Evolutionary conservation across 2,888 invertebrate species (phyloP).

Genomic region (Trileptium ribeirensis): DNA sequence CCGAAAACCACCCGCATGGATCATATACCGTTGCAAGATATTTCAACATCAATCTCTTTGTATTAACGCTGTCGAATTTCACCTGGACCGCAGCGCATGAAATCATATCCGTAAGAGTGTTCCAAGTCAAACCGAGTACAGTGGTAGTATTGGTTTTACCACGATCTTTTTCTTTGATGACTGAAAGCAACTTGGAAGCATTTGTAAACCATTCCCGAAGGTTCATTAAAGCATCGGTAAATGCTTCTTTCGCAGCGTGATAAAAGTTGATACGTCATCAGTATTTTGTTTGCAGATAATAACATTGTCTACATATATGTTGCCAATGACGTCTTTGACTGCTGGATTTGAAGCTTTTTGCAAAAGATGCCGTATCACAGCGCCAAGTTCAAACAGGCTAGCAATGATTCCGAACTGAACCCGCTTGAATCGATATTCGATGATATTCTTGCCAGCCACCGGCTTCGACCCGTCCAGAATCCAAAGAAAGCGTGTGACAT

Average conservation of each 20-base stretch:
- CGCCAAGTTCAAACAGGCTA: conserved; percentile 31
- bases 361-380: conserved; percentile 27
- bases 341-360: not conserved
- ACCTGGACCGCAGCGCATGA: not conserved
- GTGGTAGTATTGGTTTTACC: not conserved
- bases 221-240: conserved; percentile 2
- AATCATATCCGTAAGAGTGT: not conserved
- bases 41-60: not conserved
- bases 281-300: not conserved
- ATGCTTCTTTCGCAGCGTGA: not conserved
- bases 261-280: not conserved
- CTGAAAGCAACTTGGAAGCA: not conserved
- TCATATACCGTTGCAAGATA: not conserved
- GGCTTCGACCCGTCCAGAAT: not conserved
- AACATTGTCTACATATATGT: conserved; percentile 7
- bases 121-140: not conserved
- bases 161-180: not conserved
- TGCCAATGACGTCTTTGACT: not conserved
- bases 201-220: not conserved
- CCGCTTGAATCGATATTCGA: conserved; percentile 29
- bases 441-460: conserved; percentile 28
- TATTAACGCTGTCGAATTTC: not conserved
- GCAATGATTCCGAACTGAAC: conserved; percentile 35
- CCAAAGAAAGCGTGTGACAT: conserved; percentile 18
- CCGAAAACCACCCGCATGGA: not conserved